These are phyloP conservation scores for Drosophila fungiperda DNA, from an alignment of 2,888 invertebrate species.

Conservation along the genomic window DNA sequence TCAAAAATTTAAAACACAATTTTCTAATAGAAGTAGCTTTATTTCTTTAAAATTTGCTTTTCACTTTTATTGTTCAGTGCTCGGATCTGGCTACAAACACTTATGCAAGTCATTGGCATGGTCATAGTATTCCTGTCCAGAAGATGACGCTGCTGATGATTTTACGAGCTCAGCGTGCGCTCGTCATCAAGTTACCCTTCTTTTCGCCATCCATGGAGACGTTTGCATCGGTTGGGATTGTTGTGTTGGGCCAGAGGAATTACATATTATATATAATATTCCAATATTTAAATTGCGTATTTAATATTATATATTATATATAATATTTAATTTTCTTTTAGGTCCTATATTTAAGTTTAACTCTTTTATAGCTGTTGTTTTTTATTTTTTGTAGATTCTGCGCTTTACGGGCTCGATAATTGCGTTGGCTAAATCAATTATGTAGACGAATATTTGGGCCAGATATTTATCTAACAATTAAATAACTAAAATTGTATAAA, in stretches of 20 bases:
- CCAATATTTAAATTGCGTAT: background rate
- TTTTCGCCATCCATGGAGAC: slow-evolving; percentile 77
- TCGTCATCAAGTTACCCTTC: slow-evolving; percentile 75
- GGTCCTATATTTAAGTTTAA: background rate
- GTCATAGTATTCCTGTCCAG: slow-evolving; percentile 66
- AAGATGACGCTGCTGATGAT: slow-evolving; percentile 76
- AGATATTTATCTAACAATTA: background rate
- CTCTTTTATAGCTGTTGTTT: fast-evolving
- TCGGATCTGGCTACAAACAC: slow-evolving; percentile 57
- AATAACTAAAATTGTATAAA: background rate
- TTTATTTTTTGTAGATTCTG: slow-evolving; percentile 45
- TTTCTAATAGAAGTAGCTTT: background rate
- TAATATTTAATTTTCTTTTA: background rate
- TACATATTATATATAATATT: background rate
- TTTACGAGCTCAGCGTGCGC: slow-evolving; percentile 69
- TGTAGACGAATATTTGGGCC: slow-evolving; percentile 28
- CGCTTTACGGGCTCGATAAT: slow-evolving; percentile 72
- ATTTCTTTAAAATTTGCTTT: background rate
- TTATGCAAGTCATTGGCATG: slow-evolving; percentile 76
- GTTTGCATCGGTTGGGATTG: slow-evolving; percentile 64
- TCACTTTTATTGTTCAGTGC: slow-evolving; percentile 31
- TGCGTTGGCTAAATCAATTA: slow-evolving; percentile 67
- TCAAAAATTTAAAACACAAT: background rate
- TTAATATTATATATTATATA: background rate
- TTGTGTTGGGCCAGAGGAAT: background rate